phyloP scores from a whole-genome alignment of 2,888 invertebrate species.

The Agriopis aurantiaria region DNA sequence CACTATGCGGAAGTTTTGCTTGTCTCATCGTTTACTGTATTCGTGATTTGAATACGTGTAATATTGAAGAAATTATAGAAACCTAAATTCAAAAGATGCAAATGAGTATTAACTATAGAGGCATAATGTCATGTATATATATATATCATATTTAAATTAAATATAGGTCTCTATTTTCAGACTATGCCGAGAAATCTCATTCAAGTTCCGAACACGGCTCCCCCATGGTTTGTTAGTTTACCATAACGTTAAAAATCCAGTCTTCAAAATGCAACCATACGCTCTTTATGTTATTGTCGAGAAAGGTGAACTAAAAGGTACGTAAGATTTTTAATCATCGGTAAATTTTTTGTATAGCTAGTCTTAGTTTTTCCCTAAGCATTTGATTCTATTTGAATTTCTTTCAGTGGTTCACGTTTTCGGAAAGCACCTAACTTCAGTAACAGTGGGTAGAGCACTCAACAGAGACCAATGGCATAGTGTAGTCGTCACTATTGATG shows the following conservation, averaged over 20 bases:
- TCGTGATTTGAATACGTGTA: too few species aligned
- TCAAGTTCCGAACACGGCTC: conserved; percentile 94
- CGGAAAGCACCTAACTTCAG: conserved; percentile 93
- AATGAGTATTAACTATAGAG: too few species aligned
- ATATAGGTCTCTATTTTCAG: conserved; percentile 75
- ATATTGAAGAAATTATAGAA: too few species aligned
- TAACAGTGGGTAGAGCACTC: conserved; percentile 94
- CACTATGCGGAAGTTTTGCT: too few species aligned
- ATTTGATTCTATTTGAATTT: conserved; percentile 3
- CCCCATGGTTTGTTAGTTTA: conserved; percentile 96
- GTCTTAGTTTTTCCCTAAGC: conserved; percentile 4
- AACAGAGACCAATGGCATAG: conserved; percentile 97
- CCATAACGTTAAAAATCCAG: conserved; percentile 95
- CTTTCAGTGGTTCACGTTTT: conserved; percentile 94
- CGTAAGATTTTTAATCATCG: conserved; percentile 17
- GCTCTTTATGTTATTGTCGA: conserved; percentile 96
- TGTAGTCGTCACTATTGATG: conserved; percentile 94
- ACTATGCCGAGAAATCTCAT: conserved; percentile 94
- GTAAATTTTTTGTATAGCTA: neutral
- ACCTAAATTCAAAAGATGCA: too few species aligned
- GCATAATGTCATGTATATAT: neutral
- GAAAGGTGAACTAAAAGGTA: conserved; percentile 94
- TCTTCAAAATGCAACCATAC: conserved; percentile 93
- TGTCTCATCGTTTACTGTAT: too few species aligned
- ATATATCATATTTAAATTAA: neutral